Conservation (phyloP, 2,113 vertebrate genomes). For the Solea solea region DNA sequence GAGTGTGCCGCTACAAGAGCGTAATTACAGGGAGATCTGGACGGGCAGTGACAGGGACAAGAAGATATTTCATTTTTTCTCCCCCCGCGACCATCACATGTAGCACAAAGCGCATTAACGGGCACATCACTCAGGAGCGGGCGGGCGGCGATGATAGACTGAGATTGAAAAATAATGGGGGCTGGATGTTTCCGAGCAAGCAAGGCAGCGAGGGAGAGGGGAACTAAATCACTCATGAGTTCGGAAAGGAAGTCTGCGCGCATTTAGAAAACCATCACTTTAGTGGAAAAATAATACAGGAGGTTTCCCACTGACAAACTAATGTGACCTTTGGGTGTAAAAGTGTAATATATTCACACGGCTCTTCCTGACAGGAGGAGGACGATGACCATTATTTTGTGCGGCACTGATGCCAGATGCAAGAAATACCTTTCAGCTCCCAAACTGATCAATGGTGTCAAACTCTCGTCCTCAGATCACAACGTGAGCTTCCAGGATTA, state of each 20-base stretch:
- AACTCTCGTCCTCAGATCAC: conserved; percentile 2
- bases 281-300: conserved; percentile 2
- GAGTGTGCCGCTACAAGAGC: conserved; percentile 2
- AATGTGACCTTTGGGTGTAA: conserved; percentile 1
- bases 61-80: conserved; percentile 18
- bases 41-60: conserved; percentile 3
- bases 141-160: not conserved
- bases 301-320: conserved; percentile 13
- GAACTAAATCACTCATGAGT: not conserved
- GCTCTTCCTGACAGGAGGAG: not conserved
- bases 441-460: conserved; percentile 22
- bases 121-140: not conserved
- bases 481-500: conserved; percentile 7
- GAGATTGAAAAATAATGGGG: not conserved
- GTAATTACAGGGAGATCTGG: conserved; percentile 31
- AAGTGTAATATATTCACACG: conserved; percentile 11
- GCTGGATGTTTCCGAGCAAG: conserved; percentile 4
- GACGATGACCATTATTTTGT: not conserved
- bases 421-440: conserved; percentile 6
- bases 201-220: not conserved
- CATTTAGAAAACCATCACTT: conserved; percentile 19
- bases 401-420: not conserved
- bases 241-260: not conserved
- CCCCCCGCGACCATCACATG: not conserved
- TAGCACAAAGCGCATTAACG: conserved; percentile 14